Evolutionary conservation across 2,888 invertebrate species (phyloP).

Genomic region (Phytoseiulus persimilis): DNA sequence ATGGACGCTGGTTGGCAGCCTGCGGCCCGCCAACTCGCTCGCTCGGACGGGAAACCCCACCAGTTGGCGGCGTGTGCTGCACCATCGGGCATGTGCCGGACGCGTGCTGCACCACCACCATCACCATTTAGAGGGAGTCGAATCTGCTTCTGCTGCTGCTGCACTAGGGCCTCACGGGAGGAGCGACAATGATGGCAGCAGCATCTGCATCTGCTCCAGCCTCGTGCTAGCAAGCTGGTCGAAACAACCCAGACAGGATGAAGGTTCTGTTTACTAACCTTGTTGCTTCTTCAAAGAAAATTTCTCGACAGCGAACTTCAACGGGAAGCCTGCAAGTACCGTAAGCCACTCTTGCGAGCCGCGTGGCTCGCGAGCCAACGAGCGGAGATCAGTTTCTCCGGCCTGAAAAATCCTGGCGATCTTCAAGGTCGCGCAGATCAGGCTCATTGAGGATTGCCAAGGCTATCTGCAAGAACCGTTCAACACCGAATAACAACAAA

Average conservation of each 20-base stretch:
- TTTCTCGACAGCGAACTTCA: not conserved
- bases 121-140: not conserved
- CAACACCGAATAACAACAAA: not conserved
- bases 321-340: not conserved
- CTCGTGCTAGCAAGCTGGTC: conserved; percentile 5
- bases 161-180: not conserved
- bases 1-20: not conserved
- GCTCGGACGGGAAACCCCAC: not conserved
- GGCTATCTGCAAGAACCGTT: not conserved
- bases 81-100: conserved; percentile 5
- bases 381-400: not conserved
- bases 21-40: not conserved
- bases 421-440: not conserved
- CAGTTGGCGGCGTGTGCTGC: not conserved
- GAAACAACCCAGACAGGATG: not conserved
- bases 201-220: not conserved
- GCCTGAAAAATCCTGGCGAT: not conserved
- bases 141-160: not conserved
- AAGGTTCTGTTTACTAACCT: conserved; percentile 5
- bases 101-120: conserved; percentile 5
- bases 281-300: not conserved
- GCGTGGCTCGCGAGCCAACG: not conserved
- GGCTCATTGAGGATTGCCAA: not conserved
- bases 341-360: not conserved
- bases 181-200: not conserved